Conservation (phyloP, 2,888 invertebrate species). For the Parnassius orleans region DNA sequence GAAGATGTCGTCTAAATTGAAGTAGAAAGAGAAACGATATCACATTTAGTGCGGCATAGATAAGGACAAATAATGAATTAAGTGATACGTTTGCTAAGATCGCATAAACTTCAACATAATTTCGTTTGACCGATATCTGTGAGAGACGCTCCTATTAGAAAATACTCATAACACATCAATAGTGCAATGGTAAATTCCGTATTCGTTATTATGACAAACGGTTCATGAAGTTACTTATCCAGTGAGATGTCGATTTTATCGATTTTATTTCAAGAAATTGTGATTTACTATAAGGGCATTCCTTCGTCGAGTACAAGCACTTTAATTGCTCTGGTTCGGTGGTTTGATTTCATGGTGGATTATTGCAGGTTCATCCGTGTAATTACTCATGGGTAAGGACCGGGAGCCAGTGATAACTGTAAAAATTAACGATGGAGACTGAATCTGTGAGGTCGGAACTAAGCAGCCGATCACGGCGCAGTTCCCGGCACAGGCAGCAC, state of each 20-base stretch:
- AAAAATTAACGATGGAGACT: constrained; percentile 87
- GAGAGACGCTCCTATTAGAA: constrained; percentile 60
- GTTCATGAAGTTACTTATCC: constrained; percentile 25
- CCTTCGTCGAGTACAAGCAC: constrained; percentile 61
- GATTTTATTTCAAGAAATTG: constrained; percentile 17
- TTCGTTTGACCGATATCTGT: constrained; percentile 55
- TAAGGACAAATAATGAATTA: not conserved
- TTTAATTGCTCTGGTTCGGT: constrained; percentile 67
- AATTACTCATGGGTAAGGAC: constrained; percentile 61
- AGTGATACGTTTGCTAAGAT: constrained; percentile 13
- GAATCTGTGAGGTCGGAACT: constrained; percentile 96
- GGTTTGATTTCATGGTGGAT: constrained; percentile 53
- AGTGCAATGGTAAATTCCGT: constrained; percentile 56
- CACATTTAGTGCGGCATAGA: not conserved
- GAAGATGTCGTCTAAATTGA: not conserved
- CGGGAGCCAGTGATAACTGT: constrained; percentile 37
- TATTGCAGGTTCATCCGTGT: constrained; percentile 52
- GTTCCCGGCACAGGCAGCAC: constrained; percentile 82
- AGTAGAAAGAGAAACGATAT: constrained; percentile 31
- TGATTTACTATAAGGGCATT: constrained; percentile 31
- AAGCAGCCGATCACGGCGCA: constrained; percentile 89
- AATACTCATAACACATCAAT: constrained; percentile 50
- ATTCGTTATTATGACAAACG: constrained; percentile 29
- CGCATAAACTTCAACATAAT: constrained; percentile 45
- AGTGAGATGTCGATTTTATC: constrained; percentile 43